phyloP scores from a whole-genome alignment of 2,888 invertebrate species.

The Chrysolina oricalcia region DNA sequence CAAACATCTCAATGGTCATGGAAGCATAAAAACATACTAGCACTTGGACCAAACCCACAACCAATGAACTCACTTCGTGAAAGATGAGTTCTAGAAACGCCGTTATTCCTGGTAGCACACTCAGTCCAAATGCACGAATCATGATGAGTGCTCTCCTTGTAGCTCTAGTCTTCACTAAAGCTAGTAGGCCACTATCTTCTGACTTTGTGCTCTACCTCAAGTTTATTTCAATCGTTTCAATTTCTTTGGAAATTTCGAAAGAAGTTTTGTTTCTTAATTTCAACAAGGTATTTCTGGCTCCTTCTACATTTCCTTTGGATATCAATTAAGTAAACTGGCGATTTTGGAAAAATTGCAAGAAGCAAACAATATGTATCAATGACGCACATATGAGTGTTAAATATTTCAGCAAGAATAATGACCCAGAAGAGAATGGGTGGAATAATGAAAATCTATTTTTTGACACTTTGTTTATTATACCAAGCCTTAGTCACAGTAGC shows the following conservation, averaged over 20 bases:
- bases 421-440: too few relatives aligned
- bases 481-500: too few relatives aligned
- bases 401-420: constrained; percentile 49
- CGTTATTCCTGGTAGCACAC: constrained; percentile 85
- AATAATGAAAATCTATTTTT: too few relatives aligned
- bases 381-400: constrained; percentile 53
- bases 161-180: constrained; percentile 39
- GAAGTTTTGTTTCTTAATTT: constrained; percentile 38
- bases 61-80: constrained; percentile 79
- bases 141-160: constrained; percentile 77
- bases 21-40: constrained; percentile 81
- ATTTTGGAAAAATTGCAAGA: constrained; percentile 55
- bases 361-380: constrained; percentile 48
- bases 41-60: constrained; percentile 87
- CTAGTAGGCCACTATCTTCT: constrained; percentile 34
- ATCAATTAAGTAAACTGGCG: constrained; percentile 57
- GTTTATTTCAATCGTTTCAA: constrained; percentile 13
- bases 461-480: too few relatives aligned
- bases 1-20: constrained; percentile 82
- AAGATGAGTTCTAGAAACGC: constrained; percentile 85
- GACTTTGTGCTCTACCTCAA: constrained; percentile 14
- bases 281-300: constrained; percentile 75
- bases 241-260: background rate
- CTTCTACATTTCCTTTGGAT: constrained; percentile 72
- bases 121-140: constrained; percentile 86